A percentile compares a stretch with the other conserved stretches of the same genome.
Evolutionary conservation across 2,797 vertebrate genomes (phyloP).

Genomic region (Synanceia verrucosa): DNA sequence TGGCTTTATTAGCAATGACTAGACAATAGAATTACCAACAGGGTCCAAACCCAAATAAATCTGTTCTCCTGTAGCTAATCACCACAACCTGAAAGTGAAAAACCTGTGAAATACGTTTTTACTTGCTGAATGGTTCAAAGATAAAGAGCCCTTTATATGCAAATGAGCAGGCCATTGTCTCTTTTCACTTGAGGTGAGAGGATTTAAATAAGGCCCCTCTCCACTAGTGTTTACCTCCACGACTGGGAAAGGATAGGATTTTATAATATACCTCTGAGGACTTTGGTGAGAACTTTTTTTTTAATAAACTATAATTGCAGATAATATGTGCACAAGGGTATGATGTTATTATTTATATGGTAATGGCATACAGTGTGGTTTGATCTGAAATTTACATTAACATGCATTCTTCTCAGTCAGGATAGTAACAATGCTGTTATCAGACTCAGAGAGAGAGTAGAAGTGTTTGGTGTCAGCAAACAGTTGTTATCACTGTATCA

Average conservation of each 20-base stretch:
- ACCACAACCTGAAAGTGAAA: background rate
- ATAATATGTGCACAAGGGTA: background rate
- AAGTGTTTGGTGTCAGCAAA: background rate
- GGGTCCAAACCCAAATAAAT: background rate
- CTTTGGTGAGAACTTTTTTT: constrained; percentile 24
- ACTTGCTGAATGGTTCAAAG: constrained; percentile 5
- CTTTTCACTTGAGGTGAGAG: too few species aligned
- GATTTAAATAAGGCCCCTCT: background rate
- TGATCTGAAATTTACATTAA: background rate
- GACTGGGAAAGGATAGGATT: background rate
- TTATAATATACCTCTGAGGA: background rate
- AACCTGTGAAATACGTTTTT: background rate
- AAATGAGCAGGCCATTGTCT: constrained; percentile 29
- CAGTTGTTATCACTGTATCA: background rate
- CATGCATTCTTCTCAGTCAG: background rate
- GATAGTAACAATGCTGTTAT: background rate
- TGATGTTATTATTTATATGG: background rate
- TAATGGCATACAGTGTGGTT: background rate
- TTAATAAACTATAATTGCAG: background rate
- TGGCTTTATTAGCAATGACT: background rate
- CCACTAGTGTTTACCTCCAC: background rate
- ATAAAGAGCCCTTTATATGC: constrained; percentile 43
- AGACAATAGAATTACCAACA: background rate
- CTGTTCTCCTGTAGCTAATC: background rate
- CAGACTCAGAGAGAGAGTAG: background rate